Conservation (phyloP, 2,797 vertebrate species). For the Arrhamphus sclerolepis region DNA sequence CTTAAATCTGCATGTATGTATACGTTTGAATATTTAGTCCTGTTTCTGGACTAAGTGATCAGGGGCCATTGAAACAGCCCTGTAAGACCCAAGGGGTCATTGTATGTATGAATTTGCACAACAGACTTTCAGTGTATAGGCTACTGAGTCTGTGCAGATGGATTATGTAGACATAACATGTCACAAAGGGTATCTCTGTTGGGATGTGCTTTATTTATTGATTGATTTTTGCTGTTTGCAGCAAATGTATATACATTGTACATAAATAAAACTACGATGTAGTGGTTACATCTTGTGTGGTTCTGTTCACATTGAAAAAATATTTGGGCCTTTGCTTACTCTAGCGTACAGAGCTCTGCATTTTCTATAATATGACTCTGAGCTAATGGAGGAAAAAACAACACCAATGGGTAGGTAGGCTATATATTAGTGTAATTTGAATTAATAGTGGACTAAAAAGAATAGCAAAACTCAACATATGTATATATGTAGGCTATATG, state of each 20-base stretch:
- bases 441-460: no score
- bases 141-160: constrained; percentile 71
- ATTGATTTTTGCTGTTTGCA: constrained; percentile 64
- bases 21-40: constrained; percentile 76
- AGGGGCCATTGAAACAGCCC: constrained; percentile 80
- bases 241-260: constrained; percentile 66
- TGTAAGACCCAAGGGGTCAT: constrained; percentile 84
- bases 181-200: constrained; percentile 69
- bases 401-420: no score
- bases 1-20: constrained; percentile 81
- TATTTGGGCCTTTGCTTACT: background rate
- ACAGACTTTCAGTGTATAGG: constrained; percentile 57
- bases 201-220: constrained; percentile 52
- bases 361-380: no score
- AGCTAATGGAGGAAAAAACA: no score
- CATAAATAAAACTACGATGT: constrained; percentile 67
- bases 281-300: constrained; percentile 39
- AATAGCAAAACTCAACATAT: no score
- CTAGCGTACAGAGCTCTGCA: no score
- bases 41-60: constrained; percentile 69
- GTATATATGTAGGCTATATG: no score
- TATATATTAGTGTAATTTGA: no score
- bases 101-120: constrained; percentile 76
- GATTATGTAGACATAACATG: constrained; percentile 72
- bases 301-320: constrained; percentile 7